Percentiles rank a stretch among this genome's conserved stretches.
phyloP scores from a whole-genome alignment of 2,113 vertebrate species.

The Formicarius rufipectus region DNA sequence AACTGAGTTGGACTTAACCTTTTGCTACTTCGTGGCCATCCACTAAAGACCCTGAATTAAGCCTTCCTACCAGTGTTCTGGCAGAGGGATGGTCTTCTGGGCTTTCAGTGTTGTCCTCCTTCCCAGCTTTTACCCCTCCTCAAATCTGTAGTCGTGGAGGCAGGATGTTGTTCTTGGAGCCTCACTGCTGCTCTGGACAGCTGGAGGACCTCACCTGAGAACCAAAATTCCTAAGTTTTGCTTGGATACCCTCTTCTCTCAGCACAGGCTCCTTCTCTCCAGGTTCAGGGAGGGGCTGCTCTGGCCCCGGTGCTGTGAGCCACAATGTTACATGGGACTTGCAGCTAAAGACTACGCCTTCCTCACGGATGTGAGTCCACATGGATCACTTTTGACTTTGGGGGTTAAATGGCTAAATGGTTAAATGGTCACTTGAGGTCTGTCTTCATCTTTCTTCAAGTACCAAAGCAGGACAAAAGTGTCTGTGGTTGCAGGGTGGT shows the following conservation, averaged over 20 bases:
- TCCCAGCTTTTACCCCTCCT: neutral
- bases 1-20: neutral
- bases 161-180: neutral
- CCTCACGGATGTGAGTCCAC: fast-evolving
- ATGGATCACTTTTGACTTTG: neutral
- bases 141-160: neutral
- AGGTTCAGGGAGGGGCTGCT: neutral
- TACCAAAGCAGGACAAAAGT: neutral
- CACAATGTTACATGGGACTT: fast-evolving
- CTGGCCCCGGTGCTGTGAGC: neutral
- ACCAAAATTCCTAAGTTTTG: neutral
- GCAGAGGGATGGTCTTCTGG: neutral
- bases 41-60: neutral
- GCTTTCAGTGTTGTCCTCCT: neutral
- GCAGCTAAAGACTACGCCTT: neutral
- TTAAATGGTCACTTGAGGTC: neutral
- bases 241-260: neutral
- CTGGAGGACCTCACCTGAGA: neutral
- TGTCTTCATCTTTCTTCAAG: neutral
- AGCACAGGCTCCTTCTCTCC: neutral
- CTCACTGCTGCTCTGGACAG: neutral
- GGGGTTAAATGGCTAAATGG: neutral
- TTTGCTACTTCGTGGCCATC: neutral
- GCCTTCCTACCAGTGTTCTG: neutral
- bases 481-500: neutral